Conservation (phyloP, 2,888 invertebrate genomes). For the Pherbina coryleti region DNA sequence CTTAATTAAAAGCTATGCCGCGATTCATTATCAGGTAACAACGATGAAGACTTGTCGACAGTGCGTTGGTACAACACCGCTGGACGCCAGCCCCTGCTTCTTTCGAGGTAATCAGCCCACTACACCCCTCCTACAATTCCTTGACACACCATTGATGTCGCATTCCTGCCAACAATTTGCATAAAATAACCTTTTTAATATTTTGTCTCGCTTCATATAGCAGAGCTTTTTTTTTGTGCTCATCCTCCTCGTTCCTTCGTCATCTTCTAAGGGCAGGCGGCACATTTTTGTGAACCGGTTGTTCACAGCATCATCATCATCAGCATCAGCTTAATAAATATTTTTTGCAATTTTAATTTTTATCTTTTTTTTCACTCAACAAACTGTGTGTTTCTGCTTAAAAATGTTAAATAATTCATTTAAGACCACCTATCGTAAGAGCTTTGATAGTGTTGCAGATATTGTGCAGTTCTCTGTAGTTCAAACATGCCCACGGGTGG, state of each 20-base stretch:
- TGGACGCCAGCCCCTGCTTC: background rate
- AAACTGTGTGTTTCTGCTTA: slow-evolving; percentile 37
- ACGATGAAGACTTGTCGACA: slow-evolving; percentile 29
- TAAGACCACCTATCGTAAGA: slow-evolving; percentile 45
- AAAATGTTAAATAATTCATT: slow-evolving; percentile 52
- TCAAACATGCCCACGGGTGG: no score
- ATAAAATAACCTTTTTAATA: slow-evolving; percentile 28
- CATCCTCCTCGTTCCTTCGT: background rate
- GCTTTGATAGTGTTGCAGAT: slow-evolving; percentile 14
- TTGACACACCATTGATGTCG: background rate
- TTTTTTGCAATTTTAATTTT: slow-evolving; percentile 26
- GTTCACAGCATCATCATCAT: background rate
- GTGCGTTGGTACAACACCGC: background rate
- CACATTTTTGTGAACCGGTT: slow-evolving; percentile 8
- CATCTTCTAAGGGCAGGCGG: background rate
- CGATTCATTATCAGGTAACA: slow-evolving; percentile 20
- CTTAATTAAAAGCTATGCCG: slow-evolving; percentile 53
- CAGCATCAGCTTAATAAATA: background rate
- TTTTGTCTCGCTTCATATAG: background rate
- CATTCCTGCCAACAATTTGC: background rate
- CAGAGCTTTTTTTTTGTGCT: background rate
- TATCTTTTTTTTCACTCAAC: slow-evolving; percentile 3
- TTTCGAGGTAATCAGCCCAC: no score
- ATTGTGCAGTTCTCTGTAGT: background rate
- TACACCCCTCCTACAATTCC: no score